These are phyloP conservation scores for Stenolophus ochropezus DNA, from an alignment of 2,888 invertebrate genomes.

Conservation along the genomic window DNA sequence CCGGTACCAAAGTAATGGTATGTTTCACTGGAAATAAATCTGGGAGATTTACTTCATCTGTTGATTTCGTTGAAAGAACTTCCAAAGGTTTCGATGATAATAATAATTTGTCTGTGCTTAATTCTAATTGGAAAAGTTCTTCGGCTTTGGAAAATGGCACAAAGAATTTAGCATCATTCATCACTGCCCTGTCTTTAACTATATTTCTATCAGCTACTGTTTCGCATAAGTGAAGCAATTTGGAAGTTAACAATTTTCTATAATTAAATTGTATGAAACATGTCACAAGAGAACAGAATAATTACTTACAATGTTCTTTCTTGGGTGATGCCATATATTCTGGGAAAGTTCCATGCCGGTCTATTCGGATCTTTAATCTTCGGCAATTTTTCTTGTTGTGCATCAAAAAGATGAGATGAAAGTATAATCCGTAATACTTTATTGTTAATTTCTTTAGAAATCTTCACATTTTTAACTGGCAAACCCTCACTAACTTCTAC, in stretches of 20 bases:
- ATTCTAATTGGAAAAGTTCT: conserved; percentile 79
- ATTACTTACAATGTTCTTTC: conserved; percentile 80
- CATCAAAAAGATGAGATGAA: conserved; percentile 83
- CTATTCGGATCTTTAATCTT: conserved; percentile 81
- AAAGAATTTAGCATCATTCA: conserved; percentile 77
- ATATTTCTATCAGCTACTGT: conserved; percentile 76
- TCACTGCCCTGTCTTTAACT: conserved; percentile 76
- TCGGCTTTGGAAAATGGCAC: conserved; percentile 78
- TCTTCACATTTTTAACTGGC: conserved; percentile 75
- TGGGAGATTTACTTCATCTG: conserved; percentile 78
- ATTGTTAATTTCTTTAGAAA: conserved; percentile 76
- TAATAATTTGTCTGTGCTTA: conserved; percentile 80
- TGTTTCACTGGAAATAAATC: conserved; percentile 85
- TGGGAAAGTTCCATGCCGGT: conserved; percentile 83
- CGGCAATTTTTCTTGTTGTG: conserved; percentile 85
- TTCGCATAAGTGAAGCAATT: conserved; percentile 82
- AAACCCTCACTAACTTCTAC: conserved; percentile 78
- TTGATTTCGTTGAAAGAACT: conserved; percentile 73
- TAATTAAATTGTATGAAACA: conserved; percentile 66
- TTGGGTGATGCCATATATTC: conserved; percentile 84
- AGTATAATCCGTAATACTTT: conserved; percentile 80
- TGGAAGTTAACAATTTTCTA: conserved; percentile 80
- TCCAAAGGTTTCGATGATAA: conserved; percentile 79
- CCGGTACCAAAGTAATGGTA: conserved; percentile 79
- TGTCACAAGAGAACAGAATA: background rate